A percentile compares a stretch with the other conserved stretches of the same genome.
phyloP scores from a whole-genome alignment of 2,797 vertebrate genomes.

The Ambastaia sidthimunki region DNA sequence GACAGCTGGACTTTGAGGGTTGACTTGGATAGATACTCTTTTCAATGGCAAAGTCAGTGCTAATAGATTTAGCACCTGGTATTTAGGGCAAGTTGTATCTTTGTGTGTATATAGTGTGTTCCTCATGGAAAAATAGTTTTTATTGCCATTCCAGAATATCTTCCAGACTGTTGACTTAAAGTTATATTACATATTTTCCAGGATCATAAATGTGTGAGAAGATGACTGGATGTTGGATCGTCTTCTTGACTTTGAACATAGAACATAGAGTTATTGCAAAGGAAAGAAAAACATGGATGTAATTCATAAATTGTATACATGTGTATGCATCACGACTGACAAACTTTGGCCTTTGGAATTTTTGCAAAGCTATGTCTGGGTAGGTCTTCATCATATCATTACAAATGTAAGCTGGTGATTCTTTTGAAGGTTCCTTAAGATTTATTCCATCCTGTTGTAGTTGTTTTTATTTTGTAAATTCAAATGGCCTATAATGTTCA shows the following conservation, averaged over 20 bases:
- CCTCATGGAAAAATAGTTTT: background rate
- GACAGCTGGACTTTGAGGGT: background rate
- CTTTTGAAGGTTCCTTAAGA: too few relatives aligned
- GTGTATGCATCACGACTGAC: too few relatives aligned
- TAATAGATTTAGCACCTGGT: background rate
- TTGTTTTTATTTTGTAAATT: too few relatives aligned
- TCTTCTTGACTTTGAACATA: slow-evolving; percentile 84
- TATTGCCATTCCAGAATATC: background rate
- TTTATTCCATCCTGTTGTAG: too few relatives aligned
- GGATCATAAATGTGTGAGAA: slow-evolving; percentile 80
- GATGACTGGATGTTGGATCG: slow-evolving; percentile 84
- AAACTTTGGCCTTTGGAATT: too few relatives aligned
- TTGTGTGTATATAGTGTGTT: background rate
- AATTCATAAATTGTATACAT: too few relatives aligned
- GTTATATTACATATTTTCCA: slow-evolving; percentile 72
- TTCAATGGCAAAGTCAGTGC: background rate
- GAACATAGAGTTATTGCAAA: slow-evolving; percentile 83
- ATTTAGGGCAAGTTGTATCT: background rate
- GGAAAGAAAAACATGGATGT: slow-evolving; percentile 69
- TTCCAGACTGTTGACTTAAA: background rate
- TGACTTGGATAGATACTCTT: background rate
- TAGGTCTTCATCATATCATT: too few relatives aligned
- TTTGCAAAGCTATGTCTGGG: background rate
- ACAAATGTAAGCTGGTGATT: too few relatives aligned
- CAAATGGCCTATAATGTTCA: too few relatives aligned